Evolutionary conservation across 2,113 vertebrate species (phyloP).

Genomic region (Colistium nudipinnis): DNA sequence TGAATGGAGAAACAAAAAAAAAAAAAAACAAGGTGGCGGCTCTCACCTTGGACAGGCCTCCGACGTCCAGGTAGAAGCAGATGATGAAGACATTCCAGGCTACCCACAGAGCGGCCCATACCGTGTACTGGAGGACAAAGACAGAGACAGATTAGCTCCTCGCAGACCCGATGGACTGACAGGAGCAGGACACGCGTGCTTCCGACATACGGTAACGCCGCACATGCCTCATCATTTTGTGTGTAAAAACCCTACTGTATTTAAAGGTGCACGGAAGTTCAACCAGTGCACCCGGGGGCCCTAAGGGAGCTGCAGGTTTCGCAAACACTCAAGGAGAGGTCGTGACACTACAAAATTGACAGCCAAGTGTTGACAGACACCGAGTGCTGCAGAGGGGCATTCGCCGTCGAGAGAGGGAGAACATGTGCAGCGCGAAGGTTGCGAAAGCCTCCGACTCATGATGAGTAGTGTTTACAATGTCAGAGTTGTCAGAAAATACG

Average conservation of each 20-base stretch:
- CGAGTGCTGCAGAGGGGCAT: slow-evolving; percentile 17
- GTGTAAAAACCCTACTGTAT: background rate
- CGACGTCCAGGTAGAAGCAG: slow-evolving; percentile 94
- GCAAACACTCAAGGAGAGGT: slow-evolving; percentile 46
- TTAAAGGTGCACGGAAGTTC: slow-evolving; percentile 28
- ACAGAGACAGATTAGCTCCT: slow-evolving; percentile 41
- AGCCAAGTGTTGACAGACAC: slow-evolving; percentile 61
- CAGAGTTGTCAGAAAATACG: slow-evolving; percentile 44
- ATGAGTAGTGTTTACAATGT: slow-evolving; percentile 50
- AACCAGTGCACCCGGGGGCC: slow-evolving; percentile 34
- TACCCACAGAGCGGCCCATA: slow-evolving; percentile 92
- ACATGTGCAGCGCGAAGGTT: slow-evolving; percentile 40
- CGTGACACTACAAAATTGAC: slow-evolving; percentile 48
- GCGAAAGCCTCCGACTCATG: slow-evolving; percentile 59
- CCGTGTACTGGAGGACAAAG: slow-evolving; percentile 83
- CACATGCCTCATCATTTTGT: background rate
- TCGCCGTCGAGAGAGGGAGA: slow-evolving; percentile 24
- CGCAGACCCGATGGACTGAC: slow-evolving; percentile 12
- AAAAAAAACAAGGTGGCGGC: background rate
- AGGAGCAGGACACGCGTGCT: slow-evolving; percentile 2
- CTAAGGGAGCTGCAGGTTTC: slow-evolving; percentile 28
- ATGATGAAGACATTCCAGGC: slow-evolving; percentile 95
- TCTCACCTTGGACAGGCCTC: slow-evolving; percentile 91
- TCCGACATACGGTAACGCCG: background rate
- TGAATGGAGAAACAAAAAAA: background rate